Evolutionary conservation across 2,888 invertebrate genomes (phyloP), one percentile per base, ranked within the genome.

Genomic region (Latheticus oryzae): DNA sequence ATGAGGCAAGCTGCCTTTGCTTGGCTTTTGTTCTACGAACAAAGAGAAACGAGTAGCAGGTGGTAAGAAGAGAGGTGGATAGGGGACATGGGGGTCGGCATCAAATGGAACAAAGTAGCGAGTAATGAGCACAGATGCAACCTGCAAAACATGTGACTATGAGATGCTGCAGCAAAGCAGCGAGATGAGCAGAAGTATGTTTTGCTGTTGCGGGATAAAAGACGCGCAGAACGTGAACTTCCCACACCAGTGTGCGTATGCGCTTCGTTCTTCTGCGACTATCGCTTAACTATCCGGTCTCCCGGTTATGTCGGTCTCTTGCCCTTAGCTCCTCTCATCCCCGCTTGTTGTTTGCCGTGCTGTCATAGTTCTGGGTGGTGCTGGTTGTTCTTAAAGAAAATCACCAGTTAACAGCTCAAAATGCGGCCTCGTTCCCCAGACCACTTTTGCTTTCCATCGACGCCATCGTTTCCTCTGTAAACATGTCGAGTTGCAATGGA

Each of bases 301-400:
- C 43, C 42, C 42, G 42, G 45, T 51, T 26, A 52, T 47, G 51
- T 38, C 37, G 54, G 54, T 54, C 54, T 54, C 43, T 50, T 55
- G 60, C 61, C 62, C 60, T 62, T 62, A 64, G 67, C 66, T 64
- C 63, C 50, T 50, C 54, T 53, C 60, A 54, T 61, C 68, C 61
- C 64, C 67, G 55, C 63, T 57, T 62, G 65, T 62, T 65, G 52
- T 58, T 54, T 48, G 54, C 53, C 53, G 60, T 63, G 50, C 57
- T 66, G 67, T 68, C 67, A 67, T 64, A 64, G 67, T 69, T 68
- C 50, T 61, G 62, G 60, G 68, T 65, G 66, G 63, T 61, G 60
- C 54, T 59, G 37, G 8, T 47, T 33, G 56, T 43, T 30, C 19
- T 38, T 8, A n/a, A n/a, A n/a, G 45, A 26, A 26, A 47, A 35